A percentile compares a stretch with the other conserved stretches of the same genome.
Evolutionary conservation across 92 coral and sea anemone species (phyloP).

Genomic region (Porites cylindrica): DNA sequence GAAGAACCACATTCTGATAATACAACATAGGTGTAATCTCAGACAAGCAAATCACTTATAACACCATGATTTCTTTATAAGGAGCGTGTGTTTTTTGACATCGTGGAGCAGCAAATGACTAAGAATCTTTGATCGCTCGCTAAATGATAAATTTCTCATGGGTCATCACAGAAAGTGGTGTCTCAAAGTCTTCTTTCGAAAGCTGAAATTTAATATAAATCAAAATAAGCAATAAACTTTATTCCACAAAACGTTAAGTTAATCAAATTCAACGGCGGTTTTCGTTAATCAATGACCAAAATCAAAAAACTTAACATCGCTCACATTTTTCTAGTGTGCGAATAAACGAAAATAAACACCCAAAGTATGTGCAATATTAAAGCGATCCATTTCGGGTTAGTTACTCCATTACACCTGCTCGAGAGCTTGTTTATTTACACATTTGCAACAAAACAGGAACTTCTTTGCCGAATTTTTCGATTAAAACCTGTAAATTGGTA

Average conservation of each 20-base stretch:
- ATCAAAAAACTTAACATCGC: constrained; percentile 1
- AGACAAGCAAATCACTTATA: neutral
- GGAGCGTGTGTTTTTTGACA: neutral
- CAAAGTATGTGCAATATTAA: neutral
- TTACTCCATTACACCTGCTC: constrained; percentile 27
- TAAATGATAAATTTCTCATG: neutral
- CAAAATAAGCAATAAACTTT: constrained; percentile 19
- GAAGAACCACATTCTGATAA: neutral
- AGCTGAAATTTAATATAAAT: neutral
- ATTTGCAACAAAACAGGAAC: constrained; percentile 32
- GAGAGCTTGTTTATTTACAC: constrained; percentile 29
- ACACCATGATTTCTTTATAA: neutral
- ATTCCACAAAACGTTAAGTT: constrained; percentile 22
- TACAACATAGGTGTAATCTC: neutral
- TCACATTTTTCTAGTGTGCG: neutral
- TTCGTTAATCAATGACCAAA: neutral
- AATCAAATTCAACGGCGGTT: constrained; percentile 19
- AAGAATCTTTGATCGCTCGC: neutral
- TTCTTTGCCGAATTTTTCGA: constrained; percentile 25
- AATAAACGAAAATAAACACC: neutral
- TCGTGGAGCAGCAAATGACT: too few species aligned
- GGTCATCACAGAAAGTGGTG: neutral
- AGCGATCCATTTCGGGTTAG: neutral
- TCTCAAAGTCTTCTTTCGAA: neutral
- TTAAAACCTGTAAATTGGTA: constrained; percentile 55